Conservation (phyloP, 2,797 vertebrate species). For the Pangasius djambal region DNA sequence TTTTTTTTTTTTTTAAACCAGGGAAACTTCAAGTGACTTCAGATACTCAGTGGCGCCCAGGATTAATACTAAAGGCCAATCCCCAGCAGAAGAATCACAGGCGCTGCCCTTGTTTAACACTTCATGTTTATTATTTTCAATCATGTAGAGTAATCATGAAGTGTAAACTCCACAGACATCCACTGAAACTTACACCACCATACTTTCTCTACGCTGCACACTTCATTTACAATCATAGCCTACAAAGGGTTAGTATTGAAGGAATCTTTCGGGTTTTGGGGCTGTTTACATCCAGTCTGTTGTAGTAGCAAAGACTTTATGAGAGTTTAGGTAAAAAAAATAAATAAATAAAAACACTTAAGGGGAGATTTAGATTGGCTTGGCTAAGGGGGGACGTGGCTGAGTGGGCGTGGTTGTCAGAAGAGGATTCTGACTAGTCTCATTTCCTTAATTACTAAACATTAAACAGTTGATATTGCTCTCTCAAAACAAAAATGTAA, state of each 20-base stretch:
- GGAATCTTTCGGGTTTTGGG: neutral
- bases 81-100: neutral
- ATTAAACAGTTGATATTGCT: neutral
- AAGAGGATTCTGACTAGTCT: neutral
- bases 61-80: neutral
- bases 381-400: neutral
- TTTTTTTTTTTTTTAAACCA: neutral
- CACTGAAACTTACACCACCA: neutral
- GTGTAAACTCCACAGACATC: neutral
- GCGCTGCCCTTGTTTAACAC: neutral
- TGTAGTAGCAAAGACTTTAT: neutral
- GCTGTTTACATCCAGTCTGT: neutral
- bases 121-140: neutral
- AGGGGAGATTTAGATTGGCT: neutral
- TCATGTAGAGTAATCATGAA: neutral
- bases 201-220: neutral
- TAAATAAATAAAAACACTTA: neutral
- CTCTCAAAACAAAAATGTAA: neutral
- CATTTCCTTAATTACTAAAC: neutral
- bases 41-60: too few relatives aligned
- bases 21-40: neutral
- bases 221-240: neutral
- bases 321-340: too few relatives aligned
- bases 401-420: neutral
- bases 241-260: neutral